phyloP scores from a whole-genome alignment of 2,797 vertebrate species.

The Phyllotis vaccarum region DNA sequence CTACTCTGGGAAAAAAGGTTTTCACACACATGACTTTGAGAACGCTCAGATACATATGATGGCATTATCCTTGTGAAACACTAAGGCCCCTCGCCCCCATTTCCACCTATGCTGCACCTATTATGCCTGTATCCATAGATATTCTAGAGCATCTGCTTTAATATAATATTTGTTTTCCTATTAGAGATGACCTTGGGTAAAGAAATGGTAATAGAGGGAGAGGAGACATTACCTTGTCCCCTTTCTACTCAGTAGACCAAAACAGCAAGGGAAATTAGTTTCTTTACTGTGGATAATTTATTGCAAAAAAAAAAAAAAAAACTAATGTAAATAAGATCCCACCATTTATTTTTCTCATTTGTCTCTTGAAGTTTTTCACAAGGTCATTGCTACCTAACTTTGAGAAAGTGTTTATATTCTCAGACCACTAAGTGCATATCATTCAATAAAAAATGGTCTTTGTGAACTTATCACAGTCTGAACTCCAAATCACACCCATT shows the following conservation, averaged over 20 bases:
- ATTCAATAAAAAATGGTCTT: constrained; percentile 76
- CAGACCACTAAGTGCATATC: constrained; percentile 80
- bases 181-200: not conserved
- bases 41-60: not conserved
- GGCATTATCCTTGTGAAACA: not conserved
- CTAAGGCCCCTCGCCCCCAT: not conserved
- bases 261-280: not conserved
- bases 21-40: not conserved
- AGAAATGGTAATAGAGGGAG: not conserved
- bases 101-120: not conserved
- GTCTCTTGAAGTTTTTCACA: constrained; percentile 58
- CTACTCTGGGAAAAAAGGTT: not conserved
- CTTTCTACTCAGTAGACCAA: not conserved
- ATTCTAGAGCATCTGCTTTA: not conserved
- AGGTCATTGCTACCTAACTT: constrained; percentile 78
- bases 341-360: not conserved
- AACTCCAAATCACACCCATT: constrained; percentile 56
- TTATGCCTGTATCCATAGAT: not conserved
- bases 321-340: not conserved
- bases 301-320: not conserved
- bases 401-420: constrained; percentile 78
- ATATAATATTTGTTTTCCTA: not conserved
- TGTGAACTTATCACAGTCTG: constrained; percentile 74
- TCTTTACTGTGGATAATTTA: not conserved
- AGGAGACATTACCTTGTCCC: rapidly evolving